Evolutionary conservation across 2,888 invertebrate species (phyloP).

Genomic region (Bedellia somnulentella): DNA sequence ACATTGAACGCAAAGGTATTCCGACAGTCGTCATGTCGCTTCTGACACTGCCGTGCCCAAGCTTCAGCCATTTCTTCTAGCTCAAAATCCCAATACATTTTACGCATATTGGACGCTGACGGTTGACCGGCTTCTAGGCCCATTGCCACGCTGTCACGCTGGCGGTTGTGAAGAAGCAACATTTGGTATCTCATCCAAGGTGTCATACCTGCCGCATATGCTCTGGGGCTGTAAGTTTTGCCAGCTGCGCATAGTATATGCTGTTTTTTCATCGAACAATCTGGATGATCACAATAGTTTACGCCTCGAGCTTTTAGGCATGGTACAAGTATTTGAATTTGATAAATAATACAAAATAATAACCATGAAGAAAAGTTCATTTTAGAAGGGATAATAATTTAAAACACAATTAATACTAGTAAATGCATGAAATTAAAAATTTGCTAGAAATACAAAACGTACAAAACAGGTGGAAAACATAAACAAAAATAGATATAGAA

Average conservation of each 20-base stretch:
- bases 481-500: no score
- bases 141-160: slow-evolving; percentile 48
- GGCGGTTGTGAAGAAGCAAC: slow-evolving; percentile 39
- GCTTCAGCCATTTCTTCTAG: slow-evolving; percentile 44
- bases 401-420: no score
- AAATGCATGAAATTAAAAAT: no score
- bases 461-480: no score
- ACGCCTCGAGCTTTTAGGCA: no score
- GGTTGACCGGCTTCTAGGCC: slow-evolving; percentile 50
- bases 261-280: slow-evolving; percentile 41
- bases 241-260: slow-evolving; percentile 40
- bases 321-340: no score
- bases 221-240: slow-evolving; percentile 30
- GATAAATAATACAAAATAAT: no score
- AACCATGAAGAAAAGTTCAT: no score
- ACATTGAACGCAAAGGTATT: slow-evolving; percentile 45
- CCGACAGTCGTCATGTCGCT: slow-evolving; percentile 50
- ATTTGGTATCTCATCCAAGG: slow-evolving; percentile 49
- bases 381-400: no score
- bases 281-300: slow-evolving; percentile 43
- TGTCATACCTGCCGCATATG: slow-evolving; percentile 46
- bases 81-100: slow-evolving; percentile 55
- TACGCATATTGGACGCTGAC: slow-evolving; percentile 49
- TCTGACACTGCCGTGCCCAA: slow-evolving; percentile 53
- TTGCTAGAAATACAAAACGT: no score